These are phyloP conservation scores for Pedionomus torquatus DNA, from an alignment of 2,113 vertebrate genomes.

Conservation along the genomic window DNA sequence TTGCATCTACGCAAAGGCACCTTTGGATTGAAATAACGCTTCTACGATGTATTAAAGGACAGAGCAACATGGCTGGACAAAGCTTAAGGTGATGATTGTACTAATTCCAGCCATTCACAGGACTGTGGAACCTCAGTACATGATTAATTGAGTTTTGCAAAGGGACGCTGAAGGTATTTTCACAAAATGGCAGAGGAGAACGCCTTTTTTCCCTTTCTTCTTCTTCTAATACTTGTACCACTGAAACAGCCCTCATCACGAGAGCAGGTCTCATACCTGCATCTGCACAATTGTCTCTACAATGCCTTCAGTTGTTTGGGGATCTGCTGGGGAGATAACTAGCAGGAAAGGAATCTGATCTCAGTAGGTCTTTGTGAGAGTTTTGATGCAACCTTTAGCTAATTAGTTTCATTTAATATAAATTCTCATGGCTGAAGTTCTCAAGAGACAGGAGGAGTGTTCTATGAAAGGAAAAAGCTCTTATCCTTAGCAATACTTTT, in stretches of 20 bases:
- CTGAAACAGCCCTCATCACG: neutral
- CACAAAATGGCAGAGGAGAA: conserved; percentile 15
- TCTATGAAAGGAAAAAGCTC: conserved; percentile 53
- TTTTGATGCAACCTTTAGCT: conserved; percentile 72
- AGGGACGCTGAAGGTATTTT: neutral
- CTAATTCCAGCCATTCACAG: neutral
- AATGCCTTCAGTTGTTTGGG: conserved; percentile 60
- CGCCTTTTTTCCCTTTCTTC: neutral
- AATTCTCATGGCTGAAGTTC: conserved; percentile 55
- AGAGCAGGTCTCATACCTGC: conserved; percentile 28
- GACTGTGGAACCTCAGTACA: neutral
- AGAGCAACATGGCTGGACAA: neutral
- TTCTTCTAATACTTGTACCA: neutral
- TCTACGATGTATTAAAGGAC: neutral
- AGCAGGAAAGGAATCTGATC: conserved; percentile 63
- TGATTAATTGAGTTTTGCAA: neutral
- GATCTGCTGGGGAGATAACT: conserved; percentile 41
- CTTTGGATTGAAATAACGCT: neutral
- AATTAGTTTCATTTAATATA: conserved; percentile 71
- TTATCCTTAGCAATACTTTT: conserved; percentile 35
- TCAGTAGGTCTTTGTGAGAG: conserved; percentile 59
- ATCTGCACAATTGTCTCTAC: conserved; percentile 57
- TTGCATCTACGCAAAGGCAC: neutral
- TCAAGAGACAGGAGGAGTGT: conserved; percentile 44
- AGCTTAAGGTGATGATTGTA: neutral